Conservation (phyloP, 2,797 vertebrate genomes). For the Rhinella marina region DNA sequence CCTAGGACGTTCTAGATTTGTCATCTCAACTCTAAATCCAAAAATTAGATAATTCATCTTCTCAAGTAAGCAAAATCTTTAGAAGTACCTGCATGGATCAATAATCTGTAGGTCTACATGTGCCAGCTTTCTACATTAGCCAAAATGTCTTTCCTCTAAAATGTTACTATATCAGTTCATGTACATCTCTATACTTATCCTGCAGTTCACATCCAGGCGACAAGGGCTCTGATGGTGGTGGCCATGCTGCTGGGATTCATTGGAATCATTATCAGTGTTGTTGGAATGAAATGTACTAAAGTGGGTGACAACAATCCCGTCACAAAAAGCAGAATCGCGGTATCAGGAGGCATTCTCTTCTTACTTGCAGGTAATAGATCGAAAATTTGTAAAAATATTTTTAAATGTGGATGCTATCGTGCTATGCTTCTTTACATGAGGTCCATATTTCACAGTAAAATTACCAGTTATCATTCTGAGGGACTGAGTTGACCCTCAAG, state of each 20-base stretch:
- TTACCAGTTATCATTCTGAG: background rate
- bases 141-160: background rate
- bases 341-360: conserved; percentile 89
- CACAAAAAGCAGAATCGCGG: conserved; percentile 88
- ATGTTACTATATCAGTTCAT: background rate
- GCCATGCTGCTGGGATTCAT: conserved; percentile 93
- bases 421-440: background rate
- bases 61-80: too few relatives aligned
- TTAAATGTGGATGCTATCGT: background rate
- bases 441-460: background rate
- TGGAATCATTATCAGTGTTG: conserved; percentile 88
- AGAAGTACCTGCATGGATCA: background rate
- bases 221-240: conserved; percentile 93
- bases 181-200: background rate
- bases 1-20: background rate
- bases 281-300: conserved; percentile 98
- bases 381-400: background rate
- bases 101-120: background rate
- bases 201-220: conserved; percentile 93
- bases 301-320: conserved; percentile 92
- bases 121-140: background rate
- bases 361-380: conserved; percentile 83
- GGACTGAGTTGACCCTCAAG: background rate
- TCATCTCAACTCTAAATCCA: background rate
- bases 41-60: too few relatives aligned